Percentiles rank a stretch among this genome's conserved stretches.
Conservation (phyloP, 2,797 vertebrate species). For the Lithobates pipiens region DNA sequence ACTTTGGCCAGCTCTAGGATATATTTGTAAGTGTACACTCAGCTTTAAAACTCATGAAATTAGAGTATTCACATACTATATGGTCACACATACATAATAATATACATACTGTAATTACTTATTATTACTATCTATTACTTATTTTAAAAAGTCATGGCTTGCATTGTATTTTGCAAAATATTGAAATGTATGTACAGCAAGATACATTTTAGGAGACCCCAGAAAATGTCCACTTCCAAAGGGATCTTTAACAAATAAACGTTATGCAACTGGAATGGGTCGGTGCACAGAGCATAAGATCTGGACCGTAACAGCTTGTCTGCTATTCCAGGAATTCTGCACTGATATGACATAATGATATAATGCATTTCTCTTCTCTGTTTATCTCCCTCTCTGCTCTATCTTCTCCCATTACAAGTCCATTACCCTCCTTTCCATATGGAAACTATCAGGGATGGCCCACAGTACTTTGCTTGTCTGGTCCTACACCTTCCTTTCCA, state of each 20-base stretch:
- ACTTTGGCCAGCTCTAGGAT: too few relatives aligned
- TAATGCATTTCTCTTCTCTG: constrained; percentile 34
- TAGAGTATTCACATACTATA: too few relatives aligned
- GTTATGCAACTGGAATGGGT: constrained; percentile 8
- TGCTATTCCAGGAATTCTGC: constrained; percentile 47
- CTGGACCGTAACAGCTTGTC: neutral
- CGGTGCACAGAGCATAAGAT: neutral
- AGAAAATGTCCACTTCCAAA: neutral
- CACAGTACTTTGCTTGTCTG: constrained; percentile 24
- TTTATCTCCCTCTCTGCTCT: constrained; percentile 40
- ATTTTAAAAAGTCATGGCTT: too few relatives aligned
- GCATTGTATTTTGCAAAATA: too few relatives aligned
- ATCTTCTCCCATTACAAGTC: constrained; percentile 45
- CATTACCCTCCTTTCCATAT: constrained; percentile 41
- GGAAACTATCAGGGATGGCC: constrained; percentile 43
- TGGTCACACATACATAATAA: too few relatives aligned
- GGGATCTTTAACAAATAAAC: neutral
- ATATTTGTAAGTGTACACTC: too few relatives aligned
- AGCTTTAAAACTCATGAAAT: too few relatives aligned
- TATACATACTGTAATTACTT: too few relatives aligned
- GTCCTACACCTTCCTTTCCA: constrained; percentile 50
- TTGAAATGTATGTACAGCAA: neutral
- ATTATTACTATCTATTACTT: too few relatives aligned
- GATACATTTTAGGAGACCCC: constrained; percentile 10
- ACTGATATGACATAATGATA: constrained; percentile 26